Evolutionary conservation across 2,797 vertebrate genomes (phyloP).

Genomic region (Phyllotis vaccarum): DNA sequence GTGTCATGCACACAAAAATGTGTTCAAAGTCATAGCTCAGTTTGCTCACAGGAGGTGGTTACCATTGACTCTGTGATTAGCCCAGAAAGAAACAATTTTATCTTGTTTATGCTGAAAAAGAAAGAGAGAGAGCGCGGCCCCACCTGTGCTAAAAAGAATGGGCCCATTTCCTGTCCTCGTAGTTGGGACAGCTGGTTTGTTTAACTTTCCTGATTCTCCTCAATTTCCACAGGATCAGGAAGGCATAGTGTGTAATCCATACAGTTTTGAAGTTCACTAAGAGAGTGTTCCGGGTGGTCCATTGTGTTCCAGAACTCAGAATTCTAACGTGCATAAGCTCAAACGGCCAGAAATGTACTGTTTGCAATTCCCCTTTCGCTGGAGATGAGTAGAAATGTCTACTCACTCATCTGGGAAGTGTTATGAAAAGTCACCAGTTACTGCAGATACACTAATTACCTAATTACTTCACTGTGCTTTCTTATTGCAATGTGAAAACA

Average conservation of each 20-base stretch:
- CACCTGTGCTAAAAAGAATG: background rate
- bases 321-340: background rate
- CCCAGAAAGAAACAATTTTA: background rate
- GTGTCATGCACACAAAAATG: background rate
- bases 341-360: background rate
- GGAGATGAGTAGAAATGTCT: background rate
- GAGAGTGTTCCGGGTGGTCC: background rate
- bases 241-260: background rate
- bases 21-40: background rate
- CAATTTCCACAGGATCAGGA: background rate
- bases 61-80: background rate
- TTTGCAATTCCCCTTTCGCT: constrained; percentile 8
- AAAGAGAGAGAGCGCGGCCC: too few species aligned
- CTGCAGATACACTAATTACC: constrained; percentile 33
- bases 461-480: background rate
- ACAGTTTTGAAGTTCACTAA: background rate
- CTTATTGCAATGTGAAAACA: background rate
- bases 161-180: background rate
- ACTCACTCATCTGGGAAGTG: background rate
- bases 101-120: background rate
- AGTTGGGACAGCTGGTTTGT: background rate
- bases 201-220: background rate
- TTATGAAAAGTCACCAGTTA: background rate
- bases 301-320: constrained; percentile 3
- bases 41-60: background rate